phyloP scores from a whole-genome alignment of 2,113 vertebrate genomes.

The Epinephelus lanceolatus region DNA sequence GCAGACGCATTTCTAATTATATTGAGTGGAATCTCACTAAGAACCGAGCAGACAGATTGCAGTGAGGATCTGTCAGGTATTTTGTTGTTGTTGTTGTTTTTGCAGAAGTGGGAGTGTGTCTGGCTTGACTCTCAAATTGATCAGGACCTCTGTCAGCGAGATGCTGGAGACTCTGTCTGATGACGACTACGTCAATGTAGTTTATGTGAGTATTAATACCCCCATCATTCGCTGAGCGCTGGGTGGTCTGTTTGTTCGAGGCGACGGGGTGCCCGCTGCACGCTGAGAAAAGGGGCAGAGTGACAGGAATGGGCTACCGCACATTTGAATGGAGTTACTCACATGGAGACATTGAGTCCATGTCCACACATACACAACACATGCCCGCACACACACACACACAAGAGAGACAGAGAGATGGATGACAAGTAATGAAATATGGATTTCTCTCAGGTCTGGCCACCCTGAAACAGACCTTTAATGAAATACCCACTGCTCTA shows the following conservation, averaged over 20 bases:
- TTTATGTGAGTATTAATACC: conserved; percentile 90
- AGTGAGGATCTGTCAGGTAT: conserved; percentile 25
- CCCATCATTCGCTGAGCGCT: not conserved
- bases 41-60: conserved; percentile 35
- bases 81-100: not conserved
- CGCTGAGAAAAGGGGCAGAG: conserved; percentile 5
- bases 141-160: conserved; percentile 95
- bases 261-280: not conserved
- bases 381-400: not conserved
- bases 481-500: conserved; percentile 83
- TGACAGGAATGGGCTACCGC: not conserved
- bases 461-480: conserved; percentile 82
- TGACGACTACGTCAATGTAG: conserved; percentile 99
- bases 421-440: conserved; percentile 85
- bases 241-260: conserved; percentile 9
- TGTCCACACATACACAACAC: not conserved
- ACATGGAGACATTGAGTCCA: not conserved
- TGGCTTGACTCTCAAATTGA: conserved; percentile 95
- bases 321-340: conserved; percentile 1
- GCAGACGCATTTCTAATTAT: conserved; percentile 47
- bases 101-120: conserved; percentile 96
- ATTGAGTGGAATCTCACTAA: conserved; percentile 31
- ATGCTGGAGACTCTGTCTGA: conserved; percentile 99
- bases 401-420: conserved; percentile 64
- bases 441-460: conserved; percentile 80